Evolutionary conservation across 2,888 invertebrate genomes (phyloP).

Genomic region (Octonoba sinensis): DNA sequence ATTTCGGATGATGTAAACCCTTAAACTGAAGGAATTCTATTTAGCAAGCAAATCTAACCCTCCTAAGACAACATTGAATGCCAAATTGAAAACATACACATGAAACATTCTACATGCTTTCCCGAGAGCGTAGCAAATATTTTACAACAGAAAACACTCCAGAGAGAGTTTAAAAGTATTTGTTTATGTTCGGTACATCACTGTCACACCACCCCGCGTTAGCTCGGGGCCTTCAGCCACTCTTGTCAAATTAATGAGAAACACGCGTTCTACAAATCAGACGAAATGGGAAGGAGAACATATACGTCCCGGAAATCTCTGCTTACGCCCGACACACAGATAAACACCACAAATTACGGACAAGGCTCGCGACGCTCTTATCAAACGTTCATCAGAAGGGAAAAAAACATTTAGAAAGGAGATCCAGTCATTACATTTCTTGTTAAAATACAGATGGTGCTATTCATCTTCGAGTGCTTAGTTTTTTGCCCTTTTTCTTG

Average conservation of each 20-base stretch:
- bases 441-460: not conserved
- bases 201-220: not conserved
- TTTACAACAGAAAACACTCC: too few relatives aligned
- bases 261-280: conserved; percentile 46
- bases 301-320: conserved; percentile 17
- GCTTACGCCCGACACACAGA: not conserved
- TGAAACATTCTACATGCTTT: too few relatives aligned
- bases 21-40: too few relatives aligned
- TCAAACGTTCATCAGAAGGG: not conserved
- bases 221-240: conserved; percentile 5
- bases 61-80: too few relatives aligned
- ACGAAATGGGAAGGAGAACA: not conserved
- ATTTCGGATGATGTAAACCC: too few relatives aligned
- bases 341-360: not conserved
- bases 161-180: too few relatives aligned
- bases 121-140: too few relatives aligned
- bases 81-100: too few relatives aligned
- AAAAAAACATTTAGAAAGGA: not conserved
- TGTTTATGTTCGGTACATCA: too few relatives aligned
- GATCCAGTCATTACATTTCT: not conserved
- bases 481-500: too few relatives aligned
- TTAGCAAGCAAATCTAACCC: too few relatives aligned
- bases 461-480: too few relatives aligned
- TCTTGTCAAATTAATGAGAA: conserved; percentile 46
- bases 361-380: not conserved